Evolutionary conservation across 2,888 invertebrate genomes (phyloP).

Genomic region (Nephrotoma flavescens): DNA sequence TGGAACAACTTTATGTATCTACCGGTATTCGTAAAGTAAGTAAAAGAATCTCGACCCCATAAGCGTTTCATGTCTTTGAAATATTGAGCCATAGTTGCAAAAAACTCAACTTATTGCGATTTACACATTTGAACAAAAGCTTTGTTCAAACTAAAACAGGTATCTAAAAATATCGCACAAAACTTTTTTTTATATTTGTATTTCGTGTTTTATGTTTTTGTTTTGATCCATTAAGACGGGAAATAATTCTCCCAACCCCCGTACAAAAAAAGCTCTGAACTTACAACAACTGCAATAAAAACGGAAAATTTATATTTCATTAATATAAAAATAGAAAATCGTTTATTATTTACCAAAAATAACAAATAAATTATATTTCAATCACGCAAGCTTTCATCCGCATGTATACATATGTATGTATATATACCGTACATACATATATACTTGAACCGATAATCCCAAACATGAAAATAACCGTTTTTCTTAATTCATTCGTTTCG

Average conservation of each 20-base stretch:
- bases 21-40: too few relatives aligned
- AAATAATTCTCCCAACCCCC: neutral
- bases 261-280: neutral
- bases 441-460: neutral
- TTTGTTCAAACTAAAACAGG: neutral
- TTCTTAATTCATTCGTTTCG: neutral
- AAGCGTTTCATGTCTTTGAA: too few relatives aligned
- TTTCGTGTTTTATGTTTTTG: neutral
- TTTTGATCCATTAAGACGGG: neutral
- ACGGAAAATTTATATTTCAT: neutral
- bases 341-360: neutral
- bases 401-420: neutral
- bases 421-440: neutral
- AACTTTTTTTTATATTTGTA: neutral
- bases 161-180: neutral
- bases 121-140: neutral
- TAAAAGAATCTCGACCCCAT: too few relatives aligned
- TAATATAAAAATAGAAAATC: neutral
- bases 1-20: too few relatives aligned
- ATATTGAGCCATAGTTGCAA: too few relatives aligned
- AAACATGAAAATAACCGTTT: neutral
- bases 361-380: neutral
- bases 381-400: neutral
- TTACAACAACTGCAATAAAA: neutral
- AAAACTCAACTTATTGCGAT: too few relatives aligned